Evolutionary conservation across 2,888 invertebrate species (phyloP).

Genomic region (Chymomyza caudatula): DNA sequence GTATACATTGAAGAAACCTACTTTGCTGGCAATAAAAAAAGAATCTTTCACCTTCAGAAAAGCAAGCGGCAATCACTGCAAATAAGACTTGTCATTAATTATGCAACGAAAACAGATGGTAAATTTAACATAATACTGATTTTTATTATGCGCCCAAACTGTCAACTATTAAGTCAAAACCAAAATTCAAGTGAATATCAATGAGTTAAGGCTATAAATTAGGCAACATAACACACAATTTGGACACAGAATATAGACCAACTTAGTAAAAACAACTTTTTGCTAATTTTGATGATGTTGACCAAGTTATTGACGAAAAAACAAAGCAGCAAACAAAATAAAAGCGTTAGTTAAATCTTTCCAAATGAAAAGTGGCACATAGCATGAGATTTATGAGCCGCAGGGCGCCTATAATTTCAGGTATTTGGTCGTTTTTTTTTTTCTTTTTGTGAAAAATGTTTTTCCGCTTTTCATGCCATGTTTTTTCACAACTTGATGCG

Average conservation of each 20-base stretch:
- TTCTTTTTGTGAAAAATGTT: slow-evolving; percentile 29
- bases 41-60: too few relatives aligned
- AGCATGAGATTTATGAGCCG: slow-evolving; percentile 45
- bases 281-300: slow-evolving; percentile 31
- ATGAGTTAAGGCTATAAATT: slow-evolving; percentile 47
- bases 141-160: slow-evolving; percentile 23
- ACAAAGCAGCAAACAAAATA: neutral
- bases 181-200: slow-evolving; percentile 40
- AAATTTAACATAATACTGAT: slow-evolving; percentile 33
- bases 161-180: slow-evolving; percentile 11
- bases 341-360: slow-evolving; percentile 23
- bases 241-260: slow-evolving; percentile 32
- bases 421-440: slow-evolving; percentile 45
- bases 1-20: too few relatives aligned
- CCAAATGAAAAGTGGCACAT: slow-evolving; percentile 53
- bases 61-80: neutral
- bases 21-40: too few relatives aligned
- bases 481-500: slow-evolving; percentile 18
- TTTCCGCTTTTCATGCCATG: slow-evolving; percentile 17
- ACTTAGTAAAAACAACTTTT: slow-evolving; percentile 27
- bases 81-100: slow-evolving; percentile 19
- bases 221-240: slow-evolving; percentile 40
- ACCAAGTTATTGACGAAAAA: too few relatives aligned
- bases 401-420: slow-evolving; percentile 48
- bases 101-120: neutral